Evolutionary conservation across 2,888 invertebrate genomes (phyloP).

Genomic region (Stictocephala bisonia): DNA sequence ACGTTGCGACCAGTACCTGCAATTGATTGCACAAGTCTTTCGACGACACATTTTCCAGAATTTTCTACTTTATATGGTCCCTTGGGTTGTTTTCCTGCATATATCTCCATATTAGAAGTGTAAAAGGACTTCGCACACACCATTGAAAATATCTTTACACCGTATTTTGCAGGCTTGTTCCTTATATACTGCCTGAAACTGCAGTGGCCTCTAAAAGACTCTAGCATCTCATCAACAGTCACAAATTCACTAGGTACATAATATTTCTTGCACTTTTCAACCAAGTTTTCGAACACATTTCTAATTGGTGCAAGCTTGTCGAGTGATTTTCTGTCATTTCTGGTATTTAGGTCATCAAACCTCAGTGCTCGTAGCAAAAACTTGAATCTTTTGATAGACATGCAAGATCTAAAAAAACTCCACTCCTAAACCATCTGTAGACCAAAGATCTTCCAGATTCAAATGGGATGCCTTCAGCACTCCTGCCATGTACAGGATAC

Average conservation of each 20-base stretch:
- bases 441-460: neutral
- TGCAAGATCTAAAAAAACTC: neutral
- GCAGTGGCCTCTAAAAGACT: conserved; percentile 42
- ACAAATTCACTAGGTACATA: conserved; percentile 31
- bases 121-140: conserved; percentile 39
- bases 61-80: conserved; percentile 58
- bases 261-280: conserved; percentile 37
- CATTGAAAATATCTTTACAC: conserved; percentile 44
- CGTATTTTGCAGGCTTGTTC: conserved; percentile 46
- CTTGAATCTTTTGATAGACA: neutral
- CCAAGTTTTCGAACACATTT: conserved; percentile 27
- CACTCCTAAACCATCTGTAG: neutral
- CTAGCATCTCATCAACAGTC: conserved; percentile 50
- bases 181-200: conserved; percentile 37
- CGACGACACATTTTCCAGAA: conserved; percentile 57
- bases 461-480: neutral
- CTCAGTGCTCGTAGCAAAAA: conserved; percentile 44
- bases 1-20: conserved; percentile 58
- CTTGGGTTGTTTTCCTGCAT: conserved; percentile 57
- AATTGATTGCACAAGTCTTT: conserved; percentile 55
- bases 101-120: conserved; percentile 35
- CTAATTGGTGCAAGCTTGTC: conserved; percentile 45
- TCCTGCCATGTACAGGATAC: neutral
- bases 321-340: neutral
- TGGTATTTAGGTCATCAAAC: conserved; percentile 44